These are phyloP conservation scores for Aix galericulata DNA, from an alignment of 2,113 vertebrate species.

Conservation along the genomic window DNA sequence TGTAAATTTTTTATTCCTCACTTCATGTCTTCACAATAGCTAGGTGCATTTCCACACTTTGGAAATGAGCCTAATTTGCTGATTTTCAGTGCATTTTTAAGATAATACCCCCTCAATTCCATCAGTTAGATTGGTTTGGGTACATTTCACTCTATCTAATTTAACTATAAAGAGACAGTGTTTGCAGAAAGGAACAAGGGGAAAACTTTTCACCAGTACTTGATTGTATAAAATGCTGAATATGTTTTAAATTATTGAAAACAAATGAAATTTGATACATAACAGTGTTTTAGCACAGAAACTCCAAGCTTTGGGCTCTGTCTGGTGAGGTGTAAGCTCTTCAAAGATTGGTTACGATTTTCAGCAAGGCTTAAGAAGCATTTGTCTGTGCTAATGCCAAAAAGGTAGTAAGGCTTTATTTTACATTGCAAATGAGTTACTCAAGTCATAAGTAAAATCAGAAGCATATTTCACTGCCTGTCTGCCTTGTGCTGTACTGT, in stretches of 20 bases:
- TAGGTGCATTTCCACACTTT: not conserved
- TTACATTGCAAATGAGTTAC: slow-evolving; percentile 74
- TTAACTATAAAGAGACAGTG: not conserved
- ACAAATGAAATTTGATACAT: not conserved
- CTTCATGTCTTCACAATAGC: not conserved
- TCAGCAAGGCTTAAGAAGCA: not conserved
- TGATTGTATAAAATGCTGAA: not conserved
- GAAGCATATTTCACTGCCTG: slow-evolving; percentile 72
- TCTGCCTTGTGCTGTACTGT: slow-evolving; percentile 50
- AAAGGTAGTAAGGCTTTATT: slow-evolving; percentile 52
- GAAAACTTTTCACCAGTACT: not conserved
- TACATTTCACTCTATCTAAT: not conserved
- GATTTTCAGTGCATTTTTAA: not conserved
- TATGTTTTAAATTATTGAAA: not conserved
- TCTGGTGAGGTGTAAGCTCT: not conserved
- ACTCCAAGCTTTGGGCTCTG: not conserved
- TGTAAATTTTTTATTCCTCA: not conserved
- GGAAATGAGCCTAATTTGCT: not conserved
- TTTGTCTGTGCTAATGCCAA: slow-evolving; percentile 44
- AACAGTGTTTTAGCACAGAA: not conserved
- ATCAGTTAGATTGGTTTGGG: not conserved
- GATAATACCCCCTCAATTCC: not conserved
- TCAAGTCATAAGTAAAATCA: slow-evolving; percentile 72
- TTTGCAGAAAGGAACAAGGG: not conserved
- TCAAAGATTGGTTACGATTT: slow-evolving; percentile 28